phyloP scores from a whole-genome alignment of 2,888 invertebrate species.

The Chrysolina haemoptera region DNA sequence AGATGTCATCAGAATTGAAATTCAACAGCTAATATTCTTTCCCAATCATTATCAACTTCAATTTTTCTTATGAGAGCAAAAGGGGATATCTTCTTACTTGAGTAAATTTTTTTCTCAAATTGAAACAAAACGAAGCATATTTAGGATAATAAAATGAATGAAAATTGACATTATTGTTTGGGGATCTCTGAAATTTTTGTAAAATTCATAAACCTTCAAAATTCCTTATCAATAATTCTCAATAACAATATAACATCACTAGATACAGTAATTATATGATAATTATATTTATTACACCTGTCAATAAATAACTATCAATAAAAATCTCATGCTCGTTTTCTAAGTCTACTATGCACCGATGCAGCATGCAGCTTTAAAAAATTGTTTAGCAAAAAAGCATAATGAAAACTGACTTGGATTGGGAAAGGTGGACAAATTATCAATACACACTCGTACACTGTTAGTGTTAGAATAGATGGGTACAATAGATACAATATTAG shows the following conservation, averaged over 20 bases:
- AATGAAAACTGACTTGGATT: conserved; percentile 49
- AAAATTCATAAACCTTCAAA: too few species aligned
- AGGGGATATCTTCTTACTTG: too few species aligned
- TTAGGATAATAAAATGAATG: too few species aligned
- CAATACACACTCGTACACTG: conserved; percentile 28
- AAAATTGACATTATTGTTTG: too few species aligned
- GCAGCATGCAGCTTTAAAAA: conserved; percentile 43
- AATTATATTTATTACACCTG: background rate
- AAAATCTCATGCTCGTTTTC: background rate
- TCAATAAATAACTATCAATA: background rate
- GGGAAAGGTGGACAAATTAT: conserved; percentile 41
- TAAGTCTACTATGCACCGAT: background rate
- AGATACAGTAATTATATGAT: background rate
- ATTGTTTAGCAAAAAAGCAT: conserved; percentile 51
- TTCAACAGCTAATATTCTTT: too few species aligned
- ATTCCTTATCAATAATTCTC: too few species aligned
- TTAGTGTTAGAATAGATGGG: conserved; percentile 31
- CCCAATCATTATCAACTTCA: too few species aligned
- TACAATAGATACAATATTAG: conserved; percentile 12
- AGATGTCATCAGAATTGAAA: too few species aligned
- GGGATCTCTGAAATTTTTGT: too few species aligned
- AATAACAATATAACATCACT: background rate
- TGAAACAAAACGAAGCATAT: too few species aligned
- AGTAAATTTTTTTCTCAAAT: too few species aligned
- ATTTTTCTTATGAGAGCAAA: too few species aligned